A percentile compares a stretch with the other conserved stretches of the same genome.
These are phyloP conservation scores for Odontothrips loti DNA, from an alignment of 2,888 invertebrate species.

Conservation along the genomic window DNA sequence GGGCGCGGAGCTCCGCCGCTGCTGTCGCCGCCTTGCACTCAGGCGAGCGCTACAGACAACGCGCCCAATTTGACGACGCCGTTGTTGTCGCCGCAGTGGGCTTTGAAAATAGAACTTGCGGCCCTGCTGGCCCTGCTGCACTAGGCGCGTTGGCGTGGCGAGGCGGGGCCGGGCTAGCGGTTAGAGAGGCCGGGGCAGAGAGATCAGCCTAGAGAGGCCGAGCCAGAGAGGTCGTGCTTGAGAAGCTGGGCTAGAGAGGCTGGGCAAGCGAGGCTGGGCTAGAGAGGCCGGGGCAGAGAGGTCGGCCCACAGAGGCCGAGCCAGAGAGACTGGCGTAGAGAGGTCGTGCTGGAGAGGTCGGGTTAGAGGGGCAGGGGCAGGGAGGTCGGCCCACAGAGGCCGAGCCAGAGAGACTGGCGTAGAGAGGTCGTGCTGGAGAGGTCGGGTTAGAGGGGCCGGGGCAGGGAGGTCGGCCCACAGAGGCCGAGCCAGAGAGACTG, in stretches of 20 bases:
- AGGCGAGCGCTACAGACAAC: background rate
- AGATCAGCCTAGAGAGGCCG: background rate
- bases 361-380: background rate
- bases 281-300: background rate
- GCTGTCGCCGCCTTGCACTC: too few relatives aligned
- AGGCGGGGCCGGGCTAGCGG: background rate
- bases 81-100: background rate
- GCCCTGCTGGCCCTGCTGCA: background rate
- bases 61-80: constrained; percentile 14
- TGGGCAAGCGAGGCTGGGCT: background rate
- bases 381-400: background rate
- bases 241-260: background rate
- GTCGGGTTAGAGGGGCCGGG: background rate
- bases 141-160: background rate
- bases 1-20: background rate
- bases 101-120: constrained; percentile 19
- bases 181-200: background rate
- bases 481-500: background rate
- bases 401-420: background rate
- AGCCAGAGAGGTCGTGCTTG: background rate
- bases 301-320: background rate
- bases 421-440: background rate
- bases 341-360: background rate
- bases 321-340: background rate
- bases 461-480: background rate